Evolutionary conservation across 2,113 vertebrate species (phyloP).

Genomic region (Cyprinus carpio): DNA sequence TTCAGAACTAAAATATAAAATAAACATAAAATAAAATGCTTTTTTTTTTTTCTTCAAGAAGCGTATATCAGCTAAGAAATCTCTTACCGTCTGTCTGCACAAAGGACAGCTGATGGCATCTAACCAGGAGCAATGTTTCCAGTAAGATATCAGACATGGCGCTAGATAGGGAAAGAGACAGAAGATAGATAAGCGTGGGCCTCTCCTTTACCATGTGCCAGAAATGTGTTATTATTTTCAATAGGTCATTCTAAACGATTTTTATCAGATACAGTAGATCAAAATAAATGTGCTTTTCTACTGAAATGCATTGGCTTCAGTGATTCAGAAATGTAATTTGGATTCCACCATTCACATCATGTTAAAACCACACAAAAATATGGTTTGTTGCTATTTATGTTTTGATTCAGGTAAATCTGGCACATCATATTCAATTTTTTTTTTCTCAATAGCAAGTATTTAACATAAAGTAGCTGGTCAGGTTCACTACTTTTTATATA

Average conservation of each 20-base stretch:
- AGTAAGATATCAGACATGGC: conserved; percentile 81
- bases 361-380: background rate
- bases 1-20: too few relatives aligned
- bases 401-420: background rate
- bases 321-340: background rate
- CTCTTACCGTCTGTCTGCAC: conserved; percentile 82
- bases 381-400: background rate
- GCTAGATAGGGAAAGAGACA: conserved; percentile 64
- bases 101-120: conserved; percentile 82
- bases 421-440: background rate
- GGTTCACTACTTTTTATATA: background rate
- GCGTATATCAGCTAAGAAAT: background rate
- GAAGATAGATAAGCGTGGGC: background rate
- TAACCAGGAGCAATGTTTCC: conserved; percentile 82
- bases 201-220: background rate
- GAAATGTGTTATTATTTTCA: conserved; percentile 13
- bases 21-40: too few relatives aligned
- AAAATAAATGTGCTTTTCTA: background rate
- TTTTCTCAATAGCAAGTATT: background rate
- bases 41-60: background rate
- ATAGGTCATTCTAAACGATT: background rate
- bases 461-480: background rate
- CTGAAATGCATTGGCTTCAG: background rate
- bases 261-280: background rate
- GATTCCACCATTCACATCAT: background rate